Evolutionary conservation across 2,113 vertebrate genomes (phyloP), one percentile per base, ranked within the genome.

Genomic region (Vanacampus margaritifer): DNA sequence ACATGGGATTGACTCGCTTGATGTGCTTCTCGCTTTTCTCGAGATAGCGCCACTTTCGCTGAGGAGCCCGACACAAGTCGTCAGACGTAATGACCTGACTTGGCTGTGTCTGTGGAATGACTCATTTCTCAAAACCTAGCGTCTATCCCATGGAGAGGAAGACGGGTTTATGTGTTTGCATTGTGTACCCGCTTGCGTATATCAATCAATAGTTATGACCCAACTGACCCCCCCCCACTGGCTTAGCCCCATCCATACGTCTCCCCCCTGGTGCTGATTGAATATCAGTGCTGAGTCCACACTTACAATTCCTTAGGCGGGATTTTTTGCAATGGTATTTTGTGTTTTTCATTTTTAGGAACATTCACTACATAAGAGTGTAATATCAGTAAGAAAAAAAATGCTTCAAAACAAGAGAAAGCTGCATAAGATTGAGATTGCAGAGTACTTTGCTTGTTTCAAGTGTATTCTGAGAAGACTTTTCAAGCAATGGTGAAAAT

Each of bases 1-100:
- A 74, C 68, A 72, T 68, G 48, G 64, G 68, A 79, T 69, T 80
- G 37, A 75, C 69, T 87, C 79, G 85, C 82, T 87, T 87, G 71
- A 88, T 89, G 81, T 82, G 75, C 79, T 72, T 67, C 26, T 72
- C 59, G 54, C 32, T 35, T 72, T 67, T 71, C 63, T 68, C 36
- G 74, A 74, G 57, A 70, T 67, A 84, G 64, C 24, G 76, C 76
- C 84, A 71, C 87, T 81, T 88, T 74, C 51, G 65, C 72, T 79
- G 56, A 21, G 64, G 79, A 67, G 68, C 50, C 66, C 66, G 58
- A 48, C 72, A 87, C 72, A 79, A 85, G 75, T 62, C 71, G 72
- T 84, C 76, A 65, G 62, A 75, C 79, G 79, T 77, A 80, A 85
- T 74, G 73, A 67, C 65, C 72, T 64, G 37, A 61, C 36, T 41